Evolutionary conservation across 2,888 invertebrate species (phyloP).

Genomic region (Drosophila prolongata): DNA sequence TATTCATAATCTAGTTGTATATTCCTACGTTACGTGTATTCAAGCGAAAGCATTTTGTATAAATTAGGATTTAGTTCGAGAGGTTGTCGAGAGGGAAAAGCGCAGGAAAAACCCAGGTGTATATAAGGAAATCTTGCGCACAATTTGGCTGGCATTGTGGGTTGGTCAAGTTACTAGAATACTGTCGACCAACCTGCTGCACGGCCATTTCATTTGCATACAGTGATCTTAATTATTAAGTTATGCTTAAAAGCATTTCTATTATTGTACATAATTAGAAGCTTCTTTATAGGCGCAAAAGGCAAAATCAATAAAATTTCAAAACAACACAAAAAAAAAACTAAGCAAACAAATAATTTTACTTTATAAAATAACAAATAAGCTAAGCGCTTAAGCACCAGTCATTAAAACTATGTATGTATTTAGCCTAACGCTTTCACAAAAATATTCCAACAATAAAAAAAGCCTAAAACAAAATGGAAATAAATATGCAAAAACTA

Average conservation of each 20-base stretch:
- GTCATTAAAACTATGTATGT: conserved; percentile 72
- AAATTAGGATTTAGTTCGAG: conserved; percentile 68
- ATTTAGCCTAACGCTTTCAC: conserved; percentile 54
- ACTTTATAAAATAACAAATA: conserved; percentile 51
- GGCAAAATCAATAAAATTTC: conserved; percentile 24
- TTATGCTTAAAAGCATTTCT: conserved; percentile 52
- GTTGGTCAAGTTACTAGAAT: not conserved
- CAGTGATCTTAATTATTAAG: conserved; percentile 82
- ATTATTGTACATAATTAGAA: conserved; percentile 61
- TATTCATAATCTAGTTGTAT: conserved; percentile 42
- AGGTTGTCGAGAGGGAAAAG: conserved; percentile 20
- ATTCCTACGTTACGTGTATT: conserved; percentile 55
- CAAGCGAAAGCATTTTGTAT: conserved; percentile 61
- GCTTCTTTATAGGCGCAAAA: conserved; percentile 20
- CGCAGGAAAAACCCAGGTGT: conserved; percentile 18
- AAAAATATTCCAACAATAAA: conserved; percentile 38
- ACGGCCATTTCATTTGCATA: conserved; percentile 64
- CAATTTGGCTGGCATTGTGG: conserved; percentile 27
- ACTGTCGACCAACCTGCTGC: not conserved
- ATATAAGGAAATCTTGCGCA: conserved; percentile 30
- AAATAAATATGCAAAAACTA: conserved; percentile 20
- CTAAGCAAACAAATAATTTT: conserved; percentile 16
- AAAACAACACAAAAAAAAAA: conserved; percentile 26
- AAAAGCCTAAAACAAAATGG: conserved; percentile 39
- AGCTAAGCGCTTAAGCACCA: conserved; percentile 69